A percentile compares a stretch with the other conserved stretches of the same genome.
These are phyloP conservation scores for Amblyteles armatorius DNA, from an alignment of 2,888 invertebrate genomes.

Conservation along the genomic window DNA sequence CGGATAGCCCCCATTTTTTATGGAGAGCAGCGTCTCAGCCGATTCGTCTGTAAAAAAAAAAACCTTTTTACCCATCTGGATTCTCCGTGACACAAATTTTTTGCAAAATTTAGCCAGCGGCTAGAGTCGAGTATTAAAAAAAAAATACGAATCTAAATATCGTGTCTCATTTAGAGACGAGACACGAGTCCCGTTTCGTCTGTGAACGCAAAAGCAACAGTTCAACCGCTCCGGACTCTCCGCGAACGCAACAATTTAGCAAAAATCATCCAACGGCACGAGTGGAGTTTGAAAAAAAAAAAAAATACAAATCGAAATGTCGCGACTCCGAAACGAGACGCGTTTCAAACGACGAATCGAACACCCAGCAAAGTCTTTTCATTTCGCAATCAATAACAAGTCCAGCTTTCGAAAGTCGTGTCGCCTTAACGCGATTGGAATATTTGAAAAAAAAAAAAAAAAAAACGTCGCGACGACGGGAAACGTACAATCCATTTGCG, in stretches of 20 bases:
- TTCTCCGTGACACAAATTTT: neutral
- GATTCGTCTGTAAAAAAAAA: constrained; percentile 85
- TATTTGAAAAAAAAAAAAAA: neutral
- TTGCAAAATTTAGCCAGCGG: neutral
- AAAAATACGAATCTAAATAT: neutral
- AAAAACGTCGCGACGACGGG: neutral
- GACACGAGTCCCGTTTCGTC: constrained; percentile 84
- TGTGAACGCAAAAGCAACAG: constrained; percentile 71
- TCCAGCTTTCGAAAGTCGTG: neutral
- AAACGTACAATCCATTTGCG: constrained; percentile 82
- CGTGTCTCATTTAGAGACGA: neutral
- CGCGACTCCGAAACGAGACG: neutral
- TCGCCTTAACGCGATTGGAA: neutral
- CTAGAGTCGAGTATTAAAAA: neutral
- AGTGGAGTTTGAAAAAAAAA: neutral
- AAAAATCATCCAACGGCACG: neutral
- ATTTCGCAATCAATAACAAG: constrained; percentile 3
- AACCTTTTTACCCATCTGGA: neutral
- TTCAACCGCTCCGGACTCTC: neutral
- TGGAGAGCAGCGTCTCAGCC: constrained; percentile 86
- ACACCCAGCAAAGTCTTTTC: neutral
- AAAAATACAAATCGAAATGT: neutral
- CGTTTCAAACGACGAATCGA: neutral
- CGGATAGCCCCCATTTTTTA: constrained; percentile 86
- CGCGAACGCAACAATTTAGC: neutral